A percentile compares a stretch with the other conserved stretches of the same genome.
phyloP scores from a whole-genome alignment of 2,888 invertebrate genomes.

The Rhorus exstirpatorius region DNA sequence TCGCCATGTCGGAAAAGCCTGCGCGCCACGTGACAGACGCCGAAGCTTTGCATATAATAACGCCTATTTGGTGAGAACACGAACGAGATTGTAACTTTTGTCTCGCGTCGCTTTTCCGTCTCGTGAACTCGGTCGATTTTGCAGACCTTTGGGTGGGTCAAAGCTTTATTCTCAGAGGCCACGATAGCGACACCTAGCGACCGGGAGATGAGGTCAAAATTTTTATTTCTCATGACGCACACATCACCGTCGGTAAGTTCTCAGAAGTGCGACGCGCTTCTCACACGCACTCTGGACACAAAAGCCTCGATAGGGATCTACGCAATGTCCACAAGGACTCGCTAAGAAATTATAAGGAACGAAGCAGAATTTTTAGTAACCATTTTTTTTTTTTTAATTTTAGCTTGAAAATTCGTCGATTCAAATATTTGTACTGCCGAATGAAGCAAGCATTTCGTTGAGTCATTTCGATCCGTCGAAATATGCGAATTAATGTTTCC shows the following conservation, averaged over 20 bases:
- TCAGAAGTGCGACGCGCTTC: background rate
- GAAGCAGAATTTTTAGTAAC: too few relatives aligned
- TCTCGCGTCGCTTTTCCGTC: background rate
- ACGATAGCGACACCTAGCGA: constrained; percentile 52
- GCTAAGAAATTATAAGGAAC: too few relatives aligned
- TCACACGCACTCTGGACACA: too few relatives aligned
- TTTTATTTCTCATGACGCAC: background rate
- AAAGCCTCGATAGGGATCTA: background rate
- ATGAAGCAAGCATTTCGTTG: too few relatives aligned
- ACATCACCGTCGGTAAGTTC: constrained; percentile 36
- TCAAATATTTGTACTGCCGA: too few relatives aligned
- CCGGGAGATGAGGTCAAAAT: background rate
- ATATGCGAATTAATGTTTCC: too few relatives aligned
- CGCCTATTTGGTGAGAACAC: constrained; percentile 48
- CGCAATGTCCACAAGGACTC: background rate
- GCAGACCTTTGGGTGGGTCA: constrained; percentile 7
- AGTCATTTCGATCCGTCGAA: too few relatives aligned
- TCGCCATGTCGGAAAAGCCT: constrained; percentile 65
- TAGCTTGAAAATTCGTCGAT: too few relatives aligned
- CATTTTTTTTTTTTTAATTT: too few relatives aligned
- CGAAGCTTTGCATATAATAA: constrained; percentile 48
- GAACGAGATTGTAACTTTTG: constrained; percentile 23
- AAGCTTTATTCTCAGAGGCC: background rate
- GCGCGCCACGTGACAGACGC: constrained; percentile 62
- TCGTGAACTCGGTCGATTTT: constrained; percentile 54